phyloP scores from a whole-genome alignment of 2,797 vertebrate genomes.

The Gobionotothen gibberifrons region DNA sequence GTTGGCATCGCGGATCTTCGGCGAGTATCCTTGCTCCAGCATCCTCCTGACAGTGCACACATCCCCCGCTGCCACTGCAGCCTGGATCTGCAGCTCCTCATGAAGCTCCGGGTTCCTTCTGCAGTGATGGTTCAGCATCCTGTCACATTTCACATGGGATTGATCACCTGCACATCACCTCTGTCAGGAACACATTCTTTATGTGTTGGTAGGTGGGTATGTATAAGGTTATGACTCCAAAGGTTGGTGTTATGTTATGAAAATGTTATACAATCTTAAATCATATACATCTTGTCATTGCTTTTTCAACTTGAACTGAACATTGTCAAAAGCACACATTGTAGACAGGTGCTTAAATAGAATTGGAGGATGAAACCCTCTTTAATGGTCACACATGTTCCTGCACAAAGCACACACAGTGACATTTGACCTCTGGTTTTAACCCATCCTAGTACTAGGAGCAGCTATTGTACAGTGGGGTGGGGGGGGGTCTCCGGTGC shows the following conservation, averaged over 20 bases:
- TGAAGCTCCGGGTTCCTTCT: conserved; percentile 97
- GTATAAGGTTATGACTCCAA: not conserved
- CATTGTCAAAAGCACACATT: not conserved
- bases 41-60: conserved; percentile 97
- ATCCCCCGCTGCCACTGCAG: conserved; percentile 95
- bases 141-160: conserved; percentile 87
- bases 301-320: not conserved
- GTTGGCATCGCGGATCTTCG: conserved; percentile 95
- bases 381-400: no score
- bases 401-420: no score
- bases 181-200: conserved; percentile 24
- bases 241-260: not conserved
- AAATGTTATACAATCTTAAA: not conserved
- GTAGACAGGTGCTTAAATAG: not conserved
- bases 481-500: no score
- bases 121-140: conserved; percentile 99
- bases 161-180: conserved; percentile 81
- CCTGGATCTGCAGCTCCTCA: conserved; percentile 99
- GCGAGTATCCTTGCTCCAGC: conserved; percentile 97
- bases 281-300: not conserved
- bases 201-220: not conserved
- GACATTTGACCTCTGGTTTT: no score
- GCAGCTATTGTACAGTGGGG: no score
- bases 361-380: no score
- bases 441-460: no score